phyloP scores from a whole-genome alignment of 2,113 vertebrate genomes.

The Sinocyclocheilus anshuiensis region DNA sequence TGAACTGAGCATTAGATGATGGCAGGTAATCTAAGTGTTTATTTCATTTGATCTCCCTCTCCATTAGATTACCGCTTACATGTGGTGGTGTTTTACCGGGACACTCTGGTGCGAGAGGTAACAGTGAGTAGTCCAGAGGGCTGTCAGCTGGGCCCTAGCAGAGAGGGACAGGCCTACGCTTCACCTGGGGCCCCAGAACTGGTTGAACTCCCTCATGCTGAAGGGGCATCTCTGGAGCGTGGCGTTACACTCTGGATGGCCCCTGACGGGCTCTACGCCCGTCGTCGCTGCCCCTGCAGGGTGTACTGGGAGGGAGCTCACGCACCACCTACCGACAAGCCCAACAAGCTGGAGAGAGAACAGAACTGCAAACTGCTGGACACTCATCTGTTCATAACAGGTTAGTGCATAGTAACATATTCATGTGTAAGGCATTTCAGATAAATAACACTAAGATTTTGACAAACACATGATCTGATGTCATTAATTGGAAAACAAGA shows the following conservation, averaged over 20 bases:
- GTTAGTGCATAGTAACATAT: slow-evolving; percentile 68
- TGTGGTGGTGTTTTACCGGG: slow-evolving; percentile 86
- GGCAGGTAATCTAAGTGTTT: not conserved
- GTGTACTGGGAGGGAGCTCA: slow-evolving; percentile 93
- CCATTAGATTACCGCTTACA: slow-evolving; percentile 87
- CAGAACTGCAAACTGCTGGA: slow-evolving; percentile 92
- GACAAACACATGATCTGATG: not conserved
- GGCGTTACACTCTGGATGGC: slow-evolving; percentile 93
- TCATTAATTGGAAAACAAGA: too few species aligned
- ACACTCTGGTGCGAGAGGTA: slow-evolving; percentile 85
- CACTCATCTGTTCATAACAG: slow-evolving; percentile 91
- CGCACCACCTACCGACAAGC: slow-evolving; percentile 80
- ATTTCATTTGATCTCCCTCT: slow-evolving; percentile 17
- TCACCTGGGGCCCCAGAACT: slow-evolving; percentile 77
- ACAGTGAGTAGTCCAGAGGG: slow-evolving; percentile 89
- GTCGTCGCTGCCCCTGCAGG: slow-evolving; percentile 87
- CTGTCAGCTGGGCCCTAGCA: slow-evolving; percentile 86
- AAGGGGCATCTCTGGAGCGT: slow-evolving; percentile 75
- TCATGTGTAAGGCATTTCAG: not conserved
- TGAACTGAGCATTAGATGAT: not conserved
- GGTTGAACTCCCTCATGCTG: slow-evolving; percentile 79
- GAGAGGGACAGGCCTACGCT: slow-evolving; percentile 73
- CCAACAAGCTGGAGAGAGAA: slow-evolving; percentile 90
- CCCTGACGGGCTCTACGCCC: slow-evolving; percentile 89
- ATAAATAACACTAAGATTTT: not conserved